These are phyloP conservation scores for Delia radicum DNA, from an alignment of 1,140 invertebrate genomes.

Conservation along the genomic window DNA sequence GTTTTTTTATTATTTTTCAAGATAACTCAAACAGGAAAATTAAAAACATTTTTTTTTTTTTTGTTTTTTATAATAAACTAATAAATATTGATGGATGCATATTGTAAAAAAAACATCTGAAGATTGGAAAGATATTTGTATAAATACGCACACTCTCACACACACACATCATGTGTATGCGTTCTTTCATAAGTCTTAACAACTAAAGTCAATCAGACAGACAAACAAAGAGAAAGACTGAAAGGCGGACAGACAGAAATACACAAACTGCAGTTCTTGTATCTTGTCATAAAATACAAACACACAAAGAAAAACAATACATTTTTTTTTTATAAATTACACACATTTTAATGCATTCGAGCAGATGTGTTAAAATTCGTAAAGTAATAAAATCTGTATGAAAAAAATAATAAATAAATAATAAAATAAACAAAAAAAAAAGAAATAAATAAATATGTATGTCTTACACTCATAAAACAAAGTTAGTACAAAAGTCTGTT, in stretches of 20 bases:
- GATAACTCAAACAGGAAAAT: neutral
- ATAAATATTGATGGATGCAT: constrained; percentile 50
- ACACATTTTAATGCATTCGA: constrained; percentile 56
- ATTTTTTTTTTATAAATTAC: constrained; percentile 30
- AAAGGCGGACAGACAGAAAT: neutral
- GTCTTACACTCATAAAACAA: too few species aligned
- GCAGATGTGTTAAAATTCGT: constrained; percentile 57
- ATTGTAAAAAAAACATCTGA: neutral
- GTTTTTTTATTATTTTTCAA: neutral
- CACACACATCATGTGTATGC: neutral
- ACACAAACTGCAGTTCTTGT: constrained; percentile 9
- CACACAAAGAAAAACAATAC: neutral
- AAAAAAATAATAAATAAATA: constrained; percentile 22
- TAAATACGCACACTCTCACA: constrained; percentile 25
- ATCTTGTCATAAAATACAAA: neutral
- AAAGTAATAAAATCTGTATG: constrained; percentile 53
- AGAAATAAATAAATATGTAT: constrained; percentile 11
- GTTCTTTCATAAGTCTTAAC: neutral
- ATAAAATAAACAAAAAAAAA: constrained; percentile 6
- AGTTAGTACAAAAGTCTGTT: too few species aligned
- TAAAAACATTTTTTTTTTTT: neutral
- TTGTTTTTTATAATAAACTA: constrained; percentile 35
- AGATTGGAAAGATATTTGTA: neutral
- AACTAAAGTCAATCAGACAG: constrained; percentile 4
- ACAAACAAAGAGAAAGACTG: too few species aligned